A percentile compares a stretch with the other conserved stretches of the same genome.
These are phyloP conservation scores for Pseudolaguvia tuberculata DNA, from an alignment of 2,113 vertebrate species.

Conservation along the genomic window DNA sequence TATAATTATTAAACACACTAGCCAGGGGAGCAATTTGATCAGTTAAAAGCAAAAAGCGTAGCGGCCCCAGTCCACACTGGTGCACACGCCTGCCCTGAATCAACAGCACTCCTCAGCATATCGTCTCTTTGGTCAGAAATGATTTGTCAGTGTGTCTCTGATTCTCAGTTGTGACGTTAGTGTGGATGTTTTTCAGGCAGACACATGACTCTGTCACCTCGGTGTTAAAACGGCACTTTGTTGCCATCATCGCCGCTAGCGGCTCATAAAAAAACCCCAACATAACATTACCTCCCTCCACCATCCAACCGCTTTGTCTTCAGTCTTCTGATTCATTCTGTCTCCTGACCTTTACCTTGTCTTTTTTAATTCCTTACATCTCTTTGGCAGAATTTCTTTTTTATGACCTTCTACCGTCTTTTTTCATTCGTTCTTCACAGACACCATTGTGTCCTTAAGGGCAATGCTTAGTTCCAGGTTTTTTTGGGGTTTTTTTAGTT, in stretches of 20 bases:
- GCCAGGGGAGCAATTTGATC: background rate
- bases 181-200: background rate
- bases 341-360: conserved; percentile 24
- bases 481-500: background rate
- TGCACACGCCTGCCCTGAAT: background rate
- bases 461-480: background rate
- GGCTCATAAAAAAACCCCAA: conserved; percentile 9
- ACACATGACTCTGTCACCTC: background rate
- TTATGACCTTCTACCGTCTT: conserved; percentile 13
- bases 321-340: conserved; percentile 24
- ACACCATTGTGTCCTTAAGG: background rate
- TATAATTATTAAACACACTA: background rate
- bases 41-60: background rate
- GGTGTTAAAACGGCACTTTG: conserved; percentile 3
- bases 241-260: background rate
- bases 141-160: background rate
- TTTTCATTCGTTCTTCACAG: conserved; percentile 15
- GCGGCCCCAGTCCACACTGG: background rate
- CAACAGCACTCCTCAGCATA: background rate
- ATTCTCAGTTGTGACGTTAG: background rate
- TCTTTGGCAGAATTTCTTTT: conserved; percentile 8
- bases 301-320: conserved; percentile 5
- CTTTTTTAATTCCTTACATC: conserved; percentile 11
- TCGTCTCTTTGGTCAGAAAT: background rate
- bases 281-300: conserved; percentile 1